Conservation (phyloP, 2,888 invertebrate species). For the Xanthorhoe spadicearia region DNA sequence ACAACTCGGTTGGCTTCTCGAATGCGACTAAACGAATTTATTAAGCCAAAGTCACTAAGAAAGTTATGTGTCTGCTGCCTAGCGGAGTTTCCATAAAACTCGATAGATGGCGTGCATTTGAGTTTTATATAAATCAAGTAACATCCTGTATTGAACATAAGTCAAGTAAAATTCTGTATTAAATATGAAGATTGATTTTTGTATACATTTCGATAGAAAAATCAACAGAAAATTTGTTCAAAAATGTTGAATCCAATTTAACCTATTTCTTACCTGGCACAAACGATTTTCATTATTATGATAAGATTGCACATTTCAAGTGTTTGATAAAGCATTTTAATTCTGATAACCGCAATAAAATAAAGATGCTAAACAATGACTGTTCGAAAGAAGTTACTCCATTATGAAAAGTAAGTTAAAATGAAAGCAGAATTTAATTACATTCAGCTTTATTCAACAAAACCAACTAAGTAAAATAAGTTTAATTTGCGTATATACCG, state of each 20-base stretch:
- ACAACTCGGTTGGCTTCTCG: no score
- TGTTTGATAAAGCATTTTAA: constrained; percentile 24
- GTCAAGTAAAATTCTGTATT: no score
- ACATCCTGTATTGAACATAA: no score
- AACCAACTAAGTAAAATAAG: constrained; percentile 63
- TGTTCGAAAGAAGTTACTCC: neutral
- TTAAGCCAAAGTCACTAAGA: no score
- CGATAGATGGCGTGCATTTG: no score
- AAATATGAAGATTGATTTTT: no score
- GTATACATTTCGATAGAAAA: no score
- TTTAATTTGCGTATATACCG: constrained; percentile 68
- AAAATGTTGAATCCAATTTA: constrained; percentile 16
- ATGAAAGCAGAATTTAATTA: constrained; percentile 49
- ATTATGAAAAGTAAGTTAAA: constrained; percentile 26
- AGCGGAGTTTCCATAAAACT: no score
- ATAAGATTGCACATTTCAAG: constrained; percentile 34
- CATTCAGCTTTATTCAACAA: constrained; percentile 66
- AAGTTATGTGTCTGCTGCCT: no score
- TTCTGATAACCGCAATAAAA: constrained; percentile 1
- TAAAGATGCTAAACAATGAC: constrained; percentile 4
- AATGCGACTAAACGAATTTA: no score
- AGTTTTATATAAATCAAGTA: no score
- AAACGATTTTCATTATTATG: constrained; percentile 25
- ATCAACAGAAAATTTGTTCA: neutral
- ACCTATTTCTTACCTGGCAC: constrained; percentile 25